Evolutionary conservation across 1,140 invertebrate genomes (phyloP).

Genomic region (Hermatobates lingyangjiaoensis): DNA sequence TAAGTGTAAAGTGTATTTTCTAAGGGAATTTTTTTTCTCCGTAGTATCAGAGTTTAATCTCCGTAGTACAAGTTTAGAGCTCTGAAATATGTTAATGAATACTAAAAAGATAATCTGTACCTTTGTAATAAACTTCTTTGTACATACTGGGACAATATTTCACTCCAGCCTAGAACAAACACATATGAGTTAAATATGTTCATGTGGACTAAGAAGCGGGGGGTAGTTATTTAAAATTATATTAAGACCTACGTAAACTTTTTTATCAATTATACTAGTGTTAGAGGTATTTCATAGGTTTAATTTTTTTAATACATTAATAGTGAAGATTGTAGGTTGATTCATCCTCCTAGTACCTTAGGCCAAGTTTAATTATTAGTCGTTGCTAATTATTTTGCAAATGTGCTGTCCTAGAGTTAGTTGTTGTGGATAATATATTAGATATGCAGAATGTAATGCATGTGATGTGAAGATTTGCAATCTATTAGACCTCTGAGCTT

Average conservation of each 20-base stretch:
- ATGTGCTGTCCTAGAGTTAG: not conserved
- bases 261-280: no score
- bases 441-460: no score
- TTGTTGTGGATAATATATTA: not conserved
- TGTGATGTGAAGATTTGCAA: no score
- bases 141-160: constrained; percentile 75
- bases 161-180: constrained; percentile 34
- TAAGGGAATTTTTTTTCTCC: no score
- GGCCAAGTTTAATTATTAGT: no score
- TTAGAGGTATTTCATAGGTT: no score
- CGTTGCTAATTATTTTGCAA: no score
- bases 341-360: not conserved
- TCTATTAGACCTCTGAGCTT: no score
- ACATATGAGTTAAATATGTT: not conserved
- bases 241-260: not conserved
- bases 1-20: no score
- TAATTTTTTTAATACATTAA: not conserved
- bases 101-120: constrained; percentile 25
- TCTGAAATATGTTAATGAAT: no score
- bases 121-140: constrained; percentile 70
- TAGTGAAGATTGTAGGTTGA: not conserved
- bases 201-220: not conserved
- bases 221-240: not conserved
- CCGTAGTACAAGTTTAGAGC: no score
- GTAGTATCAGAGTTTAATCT: no score